Percentiles rank a stretch among this genome's conserved stretches.
Evolutionary conservation across 2,113 vertebrate species (phyloP).

Genomic region (Dendropsophus ebraccatus): DNA sequence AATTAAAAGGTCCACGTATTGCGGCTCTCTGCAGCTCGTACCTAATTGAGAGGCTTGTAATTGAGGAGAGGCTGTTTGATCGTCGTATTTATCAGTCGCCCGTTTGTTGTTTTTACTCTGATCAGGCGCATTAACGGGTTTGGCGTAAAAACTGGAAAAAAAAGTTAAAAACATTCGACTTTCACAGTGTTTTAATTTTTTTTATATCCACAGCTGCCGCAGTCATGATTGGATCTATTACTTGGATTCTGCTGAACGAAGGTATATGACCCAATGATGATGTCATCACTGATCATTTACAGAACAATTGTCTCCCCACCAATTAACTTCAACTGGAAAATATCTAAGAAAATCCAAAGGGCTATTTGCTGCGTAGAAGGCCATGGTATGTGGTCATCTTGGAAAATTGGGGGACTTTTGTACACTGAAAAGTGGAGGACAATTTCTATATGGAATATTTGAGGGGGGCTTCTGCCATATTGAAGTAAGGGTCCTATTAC

Average conservation of each 20-base stretch:
- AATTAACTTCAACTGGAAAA: no score
- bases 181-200: no score
- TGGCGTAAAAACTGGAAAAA: neutral
- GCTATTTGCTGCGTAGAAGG: no score
- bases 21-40: conserved; percentile 28
- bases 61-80: conserved; percentile 45
- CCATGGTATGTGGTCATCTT: no score
- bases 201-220: neutral
- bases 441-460: no score
- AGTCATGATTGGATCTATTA: neutral
- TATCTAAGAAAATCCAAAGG: no score
- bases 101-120: conserved; percentile 28
- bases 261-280: neutral
- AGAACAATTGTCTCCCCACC: no score
- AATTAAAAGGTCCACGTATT: conserved; percentile 54
- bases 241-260: neutral
- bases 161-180: neutral
- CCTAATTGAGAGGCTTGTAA: conserved; percentile 56
- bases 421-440: no score
- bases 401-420: no score
- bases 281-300: no score
- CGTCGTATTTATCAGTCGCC: conserved; percentile 12
- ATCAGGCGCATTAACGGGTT: conserved; percentile 43
- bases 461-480: no score
- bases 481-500: no score